phyloP scores from a whole-genome alignment of 2,888 invertebrate species.

The Eugnorisma glareosa region DNA sequence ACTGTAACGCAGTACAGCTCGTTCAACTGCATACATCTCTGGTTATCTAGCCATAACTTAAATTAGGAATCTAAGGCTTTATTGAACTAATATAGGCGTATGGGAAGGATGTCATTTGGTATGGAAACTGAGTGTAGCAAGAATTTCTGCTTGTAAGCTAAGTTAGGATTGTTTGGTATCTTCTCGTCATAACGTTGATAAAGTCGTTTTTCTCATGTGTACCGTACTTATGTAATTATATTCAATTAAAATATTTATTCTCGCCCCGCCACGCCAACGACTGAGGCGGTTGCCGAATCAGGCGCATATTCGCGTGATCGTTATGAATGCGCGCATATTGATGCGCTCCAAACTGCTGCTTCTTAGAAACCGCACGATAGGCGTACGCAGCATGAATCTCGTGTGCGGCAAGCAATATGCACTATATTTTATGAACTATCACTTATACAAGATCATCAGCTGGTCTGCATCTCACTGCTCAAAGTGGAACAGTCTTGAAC shows the following conservation, averaged over 20 bases:
- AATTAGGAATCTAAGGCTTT: background rate
- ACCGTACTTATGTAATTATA: background rate
- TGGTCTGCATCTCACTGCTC: background rate
- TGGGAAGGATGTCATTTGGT: background rate
- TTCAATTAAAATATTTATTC: slow-evolving; percentile 3
- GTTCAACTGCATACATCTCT: background rate
- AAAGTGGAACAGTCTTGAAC: background rate
- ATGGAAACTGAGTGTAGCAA: background rate
- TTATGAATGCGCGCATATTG: slow-evolving; percentile 28
- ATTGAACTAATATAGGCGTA: background rate
- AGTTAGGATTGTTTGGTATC: background rate
- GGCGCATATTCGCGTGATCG: slow-evolving; percentile 27
- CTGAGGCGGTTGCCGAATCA: slow-evolving; percentile 3
- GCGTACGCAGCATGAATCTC: background rate
- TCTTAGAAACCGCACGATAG: slow-evolving; percentile 26
- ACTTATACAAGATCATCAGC: background rate
- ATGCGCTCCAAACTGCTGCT: slow-evolving; percentile 38
- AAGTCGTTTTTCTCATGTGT: background rate
- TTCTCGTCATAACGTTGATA: background rate
- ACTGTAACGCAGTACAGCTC: background rate
- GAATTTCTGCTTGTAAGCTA: background rate
- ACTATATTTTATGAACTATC: background rate
- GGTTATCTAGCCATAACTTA: background rate
- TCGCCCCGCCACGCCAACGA: background rate
- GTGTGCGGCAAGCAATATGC: slow-evolving; percentile 2